These are phyloP conservation scores for Reinhardtius hippoglossoides DNA, from an alignment of 2,113 vertebrate species.

Conservation along the genomic window DNA sequence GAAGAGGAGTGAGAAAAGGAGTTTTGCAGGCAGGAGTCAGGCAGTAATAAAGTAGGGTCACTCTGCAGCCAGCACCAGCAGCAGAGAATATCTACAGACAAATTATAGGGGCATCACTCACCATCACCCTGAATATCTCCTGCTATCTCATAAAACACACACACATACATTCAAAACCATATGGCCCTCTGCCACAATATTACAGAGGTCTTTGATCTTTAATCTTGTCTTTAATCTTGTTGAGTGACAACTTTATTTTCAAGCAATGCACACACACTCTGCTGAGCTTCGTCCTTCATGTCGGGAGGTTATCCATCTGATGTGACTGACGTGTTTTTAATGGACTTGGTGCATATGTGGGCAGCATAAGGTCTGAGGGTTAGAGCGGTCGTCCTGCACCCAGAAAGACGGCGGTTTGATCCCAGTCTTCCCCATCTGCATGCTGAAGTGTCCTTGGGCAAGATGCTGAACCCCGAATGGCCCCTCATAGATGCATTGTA, in stretches of 20 bases:
- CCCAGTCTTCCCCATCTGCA: too few species aligned
- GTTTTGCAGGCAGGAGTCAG: conserved; percentile 1
- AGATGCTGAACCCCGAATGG: too few species aligned
- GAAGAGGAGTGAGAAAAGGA: not conserved
- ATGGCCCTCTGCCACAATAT: conserved; percentile 26
- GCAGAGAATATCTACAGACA: conserved; percentile 60
- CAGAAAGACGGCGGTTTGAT: too few species aligned
- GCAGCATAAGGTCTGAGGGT: too few species aligned
- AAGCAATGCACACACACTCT: conserved; percentile 18
- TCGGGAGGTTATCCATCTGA: conserved; percentile 31
- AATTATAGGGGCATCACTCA: conserved; percentile 54
- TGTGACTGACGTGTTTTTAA: conserved; percentile 53
- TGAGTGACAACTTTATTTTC: conserved; percentile 73
- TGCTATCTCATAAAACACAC: conserved; percentile 25
- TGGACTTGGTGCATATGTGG: conserved; percentile 30
- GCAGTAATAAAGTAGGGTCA: conserved; percentile 52
- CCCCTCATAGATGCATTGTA: too few species aligned
- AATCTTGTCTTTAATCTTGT: conserved; percentile 33
- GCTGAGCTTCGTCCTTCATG: conserved; percentile 3
- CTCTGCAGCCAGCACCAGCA: conserved; percentile 46
- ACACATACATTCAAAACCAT: conserved; percentile 11
- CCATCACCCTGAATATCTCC: conserved; percentile 41
- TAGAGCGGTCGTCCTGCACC: too few species aligned
- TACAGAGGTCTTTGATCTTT: conserved; percentile 25
- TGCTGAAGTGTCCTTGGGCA: too few species aligned